phyloP scores from a whole-genome alignment of 30 jellyfish, hydroid and myxozoan species.

The Cassiopea andromeda region DNA sequence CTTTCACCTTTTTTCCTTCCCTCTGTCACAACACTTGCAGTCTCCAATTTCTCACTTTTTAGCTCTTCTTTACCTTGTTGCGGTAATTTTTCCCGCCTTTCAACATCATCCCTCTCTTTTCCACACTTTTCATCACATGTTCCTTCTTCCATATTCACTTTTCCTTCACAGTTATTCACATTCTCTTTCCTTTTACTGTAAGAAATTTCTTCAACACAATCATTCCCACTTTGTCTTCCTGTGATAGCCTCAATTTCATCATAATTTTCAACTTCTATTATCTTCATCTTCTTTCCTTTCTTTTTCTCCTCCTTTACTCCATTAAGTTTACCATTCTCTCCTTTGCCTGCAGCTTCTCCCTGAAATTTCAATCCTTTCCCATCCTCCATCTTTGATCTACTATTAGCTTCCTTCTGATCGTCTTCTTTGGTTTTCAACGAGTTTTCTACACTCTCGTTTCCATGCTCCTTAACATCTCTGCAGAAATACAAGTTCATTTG shows the following conservation, averaged over 20 bases:
- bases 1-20: slow-evolving; percentile 5
- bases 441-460: background rate
- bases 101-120: slow-evolving; percentile 65
- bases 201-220: background rate
- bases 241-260: slow-evolving; percentile 5
- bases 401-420: background rate
- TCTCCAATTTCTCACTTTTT: background rate
- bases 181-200: background rate
- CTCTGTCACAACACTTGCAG: slow-evolving; percentile 2
- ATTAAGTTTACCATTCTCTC: background rate
- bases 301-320: background rate
- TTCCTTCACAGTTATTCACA: background rate
- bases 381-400: background rate
- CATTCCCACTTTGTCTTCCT: background rate
- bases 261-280: slow-evolving; percentile 64
- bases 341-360: background rate
- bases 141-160: background rate
- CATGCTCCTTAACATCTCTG: background rate
- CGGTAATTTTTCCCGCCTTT: slow-evolving; percentile 81
- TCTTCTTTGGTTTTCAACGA: background rate
- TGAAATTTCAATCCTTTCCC: background rate
- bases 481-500: background rate
- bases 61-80: background rate
- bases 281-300: slow-evolving; percentile 72
- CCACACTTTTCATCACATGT: background rate